These are phyloP conservation scores for Drosophila persimilis DNA, from an alignment of 1,140 invertebrate genomes.

Conservation along the genomic window DNA sequence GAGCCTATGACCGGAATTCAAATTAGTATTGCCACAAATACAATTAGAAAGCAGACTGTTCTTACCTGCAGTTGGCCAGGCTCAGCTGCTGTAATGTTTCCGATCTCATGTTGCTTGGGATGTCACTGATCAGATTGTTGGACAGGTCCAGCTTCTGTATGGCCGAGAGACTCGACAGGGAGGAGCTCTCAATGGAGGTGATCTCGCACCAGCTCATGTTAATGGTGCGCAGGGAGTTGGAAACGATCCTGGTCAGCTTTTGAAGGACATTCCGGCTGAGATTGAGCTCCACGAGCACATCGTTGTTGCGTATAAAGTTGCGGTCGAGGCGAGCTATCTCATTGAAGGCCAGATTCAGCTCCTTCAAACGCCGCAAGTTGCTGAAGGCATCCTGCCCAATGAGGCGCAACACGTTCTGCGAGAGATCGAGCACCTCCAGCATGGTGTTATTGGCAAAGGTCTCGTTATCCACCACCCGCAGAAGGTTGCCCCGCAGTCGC, in stretches of 20 bases:
- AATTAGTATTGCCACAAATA: background rate
- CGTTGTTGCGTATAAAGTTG: slow-evolving; percentile 84
- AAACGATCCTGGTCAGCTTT: slow-evolving; percentile 85
- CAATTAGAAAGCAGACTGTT: no score
- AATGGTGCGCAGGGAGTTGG: slow-evolving; percentile 84
- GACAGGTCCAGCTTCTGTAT: slow-evolving; percentile 85
- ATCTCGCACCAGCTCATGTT: slow-evolving; percentile 87
- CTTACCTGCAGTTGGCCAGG: slow-evolving; percentile 84
- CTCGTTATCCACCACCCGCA: slow-evolving; percentile 84
- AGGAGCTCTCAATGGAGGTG: slow-evolving; percentile 83
- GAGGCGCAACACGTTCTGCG: slow-evolving; percentile 85
- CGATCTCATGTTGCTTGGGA: slow-evolving; percentile 85
- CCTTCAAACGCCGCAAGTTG: slow-evolving; percentile 84
- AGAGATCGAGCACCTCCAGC: slow-evolving; percentile 87
- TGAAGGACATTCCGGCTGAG: slow-evolving; percentile 87
- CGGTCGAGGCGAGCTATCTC: slow-evolving; percentile 85
- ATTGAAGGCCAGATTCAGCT: slow-evolving; percentile 88
- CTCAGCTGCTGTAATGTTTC: slow-evolving; percentile 85
- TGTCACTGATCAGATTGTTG: slow-evolving; percentile 84
- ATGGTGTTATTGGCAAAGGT: slow-evolving; percentile 86
- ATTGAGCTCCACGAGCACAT: slow-evolving; percentile 85
- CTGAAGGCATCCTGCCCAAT: slow-evolving; percentile 85
- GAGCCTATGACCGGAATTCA: slow-evolving; percentile 39
- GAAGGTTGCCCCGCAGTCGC: slow-evolving; percentile 85
- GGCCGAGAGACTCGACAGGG: slow-evolving; percentile 84